Base-by-base conservation (phyloP, 1,140 invertebrate species). In the Conus betulinus region DNA sequence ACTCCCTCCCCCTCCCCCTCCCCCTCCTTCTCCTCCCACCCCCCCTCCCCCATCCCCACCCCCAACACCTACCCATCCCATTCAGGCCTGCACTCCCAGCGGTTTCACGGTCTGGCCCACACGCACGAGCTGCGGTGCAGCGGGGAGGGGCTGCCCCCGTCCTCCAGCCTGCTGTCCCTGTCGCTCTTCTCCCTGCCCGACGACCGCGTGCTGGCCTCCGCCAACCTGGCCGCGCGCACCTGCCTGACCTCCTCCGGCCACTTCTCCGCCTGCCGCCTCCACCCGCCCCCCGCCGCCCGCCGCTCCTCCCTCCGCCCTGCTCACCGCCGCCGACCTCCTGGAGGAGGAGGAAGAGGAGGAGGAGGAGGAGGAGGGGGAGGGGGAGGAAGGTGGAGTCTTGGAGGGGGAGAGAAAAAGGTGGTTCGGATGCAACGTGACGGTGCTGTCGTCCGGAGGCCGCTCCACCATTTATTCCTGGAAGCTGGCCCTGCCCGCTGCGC, bases 191-290 rank as follows among this genome's bases (percentile, higher is more conserved):
- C 51, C 57, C 60, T 85, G 25, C 27, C 11, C 63, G 63, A 85
- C 71, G 84, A 85, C 63, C 13, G n/a, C 11, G 57, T 85, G 4
- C 84, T 85, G 11, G 84, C 84, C 6, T 85, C 84, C 5, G 71
- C 71, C 60, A 85, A 85, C 63, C 20, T 85, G 5, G 84, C 84
- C 27, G 51, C 20, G 63, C 39, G 39, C 5, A 51, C 27, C 39
- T 85, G 84, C 60, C 84, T 85, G 17, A 85, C 84, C 27, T 39
- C 63, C 63, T 17, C 20, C 57, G 13, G 17, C 10, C 55, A 57
- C 13, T 71, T 85, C 39, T 85, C 84, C 1, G 25, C 84, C n/a
- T 85, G 84, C 63, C 20, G 51, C 71, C 51, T 85, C 52, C 84
- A 85, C 63, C 57, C 83, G 3, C 60, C 84, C 1, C 7, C 84